Evolutionary conservation across 1,140 invertebrate genomes (phyloP), one percentile per base, ranked within the genome.

Genomic region (Heliconius eleuchia): DNA sequence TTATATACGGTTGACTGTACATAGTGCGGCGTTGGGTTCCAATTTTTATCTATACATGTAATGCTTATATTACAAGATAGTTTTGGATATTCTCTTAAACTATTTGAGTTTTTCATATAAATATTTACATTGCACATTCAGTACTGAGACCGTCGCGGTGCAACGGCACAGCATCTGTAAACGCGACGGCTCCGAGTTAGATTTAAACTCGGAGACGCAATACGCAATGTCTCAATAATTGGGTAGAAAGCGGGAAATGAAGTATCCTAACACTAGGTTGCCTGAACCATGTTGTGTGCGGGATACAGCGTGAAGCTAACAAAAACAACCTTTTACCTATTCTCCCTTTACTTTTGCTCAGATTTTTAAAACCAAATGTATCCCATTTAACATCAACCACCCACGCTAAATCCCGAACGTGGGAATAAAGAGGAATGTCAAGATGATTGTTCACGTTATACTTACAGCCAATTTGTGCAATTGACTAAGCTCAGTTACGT

Each of bases 401-500:
- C 78, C 72, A 79, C 78, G 74, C 73, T 71, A 75, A 74, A 74
- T 79, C 78, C 42, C 34, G 73, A 74, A 71, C 78, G 73, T 79
- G 78, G 66, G 78, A 79, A 79, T 79, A 79, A 37, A 74, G 42
- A 75, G 55, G 78, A 79, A 75, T 79, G 78, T 55, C 57, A 50
- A 34, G 57, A 74, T 75, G 77, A 74, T 74, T 79, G 78, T 76
- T 50, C 60, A 76, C 57, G 70, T 76, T 76, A 50, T 76, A 70
- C 74, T 76, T 70, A 76, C 74, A 66, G 78, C 37, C 78, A 79
- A 79, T 79, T 79, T 79, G 73, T 75, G 46, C 78, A 79, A 79
- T 79, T 79, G 78, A 70, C 57, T 55, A 30, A 66, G 60, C 60
- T 66, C 52, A 55, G 78, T 75, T 55, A 37, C 60, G 34, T 66